These are phyloP conservation scores for Lasioglossum calceatum DNA, from an alignment of 2,888 invertebrate species.

Conservation along the genomic window DNA sequence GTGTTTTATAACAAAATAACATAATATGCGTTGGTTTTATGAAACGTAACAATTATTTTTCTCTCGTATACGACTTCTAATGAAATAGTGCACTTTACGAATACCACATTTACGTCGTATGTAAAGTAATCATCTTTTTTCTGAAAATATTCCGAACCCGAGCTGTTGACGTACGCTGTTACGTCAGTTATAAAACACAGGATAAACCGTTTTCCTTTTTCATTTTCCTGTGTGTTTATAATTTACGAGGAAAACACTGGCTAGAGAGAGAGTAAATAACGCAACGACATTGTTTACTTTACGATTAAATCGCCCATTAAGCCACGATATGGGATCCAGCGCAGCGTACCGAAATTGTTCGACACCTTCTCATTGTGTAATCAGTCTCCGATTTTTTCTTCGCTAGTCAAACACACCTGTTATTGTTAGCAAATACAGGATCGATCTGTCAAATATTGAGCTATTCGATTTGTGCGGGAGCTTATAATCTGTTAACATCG, in stretches of 20 bases:
- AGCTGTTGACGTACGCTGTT: not conserved
- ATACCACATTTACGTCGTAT: not conserved
- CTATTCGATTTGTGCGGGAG: not conserved
- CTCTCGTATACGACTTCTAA: not conserved
- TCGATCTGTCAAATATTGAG: not conserved
- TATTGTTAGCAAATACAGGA: not conserved
- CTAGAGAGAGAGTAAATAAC: not conserved
- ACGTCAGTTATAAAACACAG: not conserved
- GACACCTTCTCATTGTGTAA: not conserved
- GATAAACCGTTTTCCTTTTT: not conserved
- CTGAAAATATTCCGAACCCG: not conserved
- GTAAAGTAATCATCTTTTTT: not conserved
- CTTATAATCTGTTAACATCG: not conserved
- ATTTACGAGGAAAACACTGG: not conserved
- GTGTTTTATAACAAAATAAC: not conserved
- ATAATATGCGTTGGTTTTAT: not conserved
- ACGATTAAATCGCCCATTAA: not conserved
- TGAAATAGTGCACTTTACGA: not conserved
- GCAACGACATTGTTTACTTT: not conserved
- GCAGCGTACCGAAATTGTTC: not conserved
- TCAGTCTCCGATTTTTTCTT: not conserved
- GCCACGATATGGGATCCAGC: not conserved
- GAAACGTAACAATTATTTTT: not conserved
- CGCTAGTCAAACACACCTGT: not conserved
- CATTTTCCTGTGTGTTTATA: not conserved